Conservation (phyloP, 1,140 invertebrate species). For the Pemphigus obesinymphae region DNA sequence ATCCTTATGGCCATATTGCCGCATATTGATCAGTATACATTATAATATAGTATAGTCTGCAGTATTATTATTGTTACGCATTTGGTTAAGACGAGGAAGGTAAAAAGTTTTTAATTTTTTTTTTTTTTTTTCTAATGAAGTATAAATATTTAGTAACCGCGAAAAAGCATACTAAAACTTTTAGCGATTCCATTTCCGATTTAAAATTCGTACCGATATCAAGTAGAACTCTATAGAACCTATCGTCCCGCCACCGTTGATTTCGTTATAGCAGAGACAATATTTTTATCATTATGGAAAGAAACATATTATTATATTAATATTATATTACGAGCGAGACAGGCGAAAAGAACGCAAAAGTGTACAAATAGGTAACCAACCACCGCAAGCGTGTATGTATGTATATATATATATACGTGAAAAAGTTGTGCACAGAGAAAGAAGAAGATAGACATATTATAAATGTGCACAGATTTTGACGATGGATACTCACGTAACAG, state of each 20-base stretch:
- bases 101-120: too few relatives aligned
- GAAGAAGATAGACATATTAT: background rate
- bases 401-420: background rate
- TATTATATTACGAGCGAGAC: background rate
- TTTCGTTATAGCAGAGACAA: background rate
- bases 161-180: background rate
- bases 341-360: background rate
- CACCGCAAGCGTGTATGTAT: conserved; percentile 21
- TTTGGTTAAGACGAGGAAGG: background rate
- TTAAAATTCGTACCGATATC: background rate
- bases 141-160: background rate
- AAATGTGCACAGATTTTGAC: background rate
- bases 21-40: background rate
- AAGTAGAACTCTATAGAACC: background rate
- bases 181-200: background rate
- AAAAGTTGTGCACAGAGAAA: conserved; percentile 18
- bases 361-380: background rate
- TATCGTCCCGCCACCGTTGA: background rate
- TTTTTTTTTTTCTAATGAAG: background rate
- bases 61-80: background rate
- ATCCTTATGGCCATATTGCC: background rate
- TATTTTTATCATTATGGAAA: background rate
- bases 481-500: conserved; percentile 19
- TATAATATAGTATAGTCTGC: background rate
- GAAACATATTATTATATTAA: background rate